Evolutionary conservation across 2,113 vertebrate species (phyloP).

Genomic region (Alosa alosa): DNA sequence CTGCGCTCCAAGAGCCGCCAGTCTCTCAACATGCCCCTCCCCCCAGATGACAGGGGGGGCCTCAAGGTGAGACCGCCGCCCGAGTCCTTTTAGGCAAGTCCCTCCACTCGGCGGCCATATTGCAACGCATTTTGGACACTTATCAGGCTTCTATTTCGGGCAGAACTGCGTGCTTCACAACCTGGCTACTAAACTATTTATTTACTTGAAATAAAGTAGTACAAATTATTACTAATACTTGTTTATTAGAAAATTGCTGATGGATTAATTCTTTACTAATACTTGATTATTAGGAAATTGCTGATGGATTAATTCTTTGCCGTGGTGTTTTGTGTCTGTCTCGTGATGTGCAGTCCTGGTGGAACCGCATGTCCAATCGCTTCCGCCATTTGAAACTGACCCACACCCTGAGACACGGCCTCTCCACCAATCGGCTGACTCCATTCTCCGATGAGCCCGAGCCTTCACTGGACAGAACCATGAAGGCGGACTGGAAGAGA

Average conservation of each 20-base stretch:
- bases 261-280: too few species aligned
- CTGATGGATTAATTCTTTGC: neutral
- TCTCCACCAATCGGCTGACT: constrained; percentile 81
- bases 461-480: constrained; percentile 79
- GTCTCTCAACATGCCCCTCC: constrained; percentile 76
- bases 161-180: too few species aligned
- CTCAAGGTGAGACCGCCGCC: constrained; percentile 77
- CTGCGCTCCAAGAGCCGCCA: constrained; percentile 76
- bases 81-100: too few species aligned
- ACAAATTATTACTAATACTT: too few species aligned
- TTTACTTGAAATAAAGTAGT: too few species aligned
- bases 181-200: too few species aligned
- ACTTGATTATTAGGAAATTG: neutral
- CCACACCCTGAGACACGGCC: constrained; percentile 87
- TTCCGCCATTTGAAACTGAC: constrained; percentile 94
- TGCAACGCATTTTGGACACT: too few species aligned
- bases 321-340: neutral
- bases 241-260: too few species aligned
- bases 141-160: too few species aligned
- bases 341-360: constrained; percentile 83
- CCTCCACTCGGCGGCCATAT: neutral
- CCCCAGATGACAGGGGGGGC: constrained; percentile 90
- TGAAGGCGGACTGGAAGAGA: constrained; percentile 72
- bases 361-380: constrained; percentile 97
- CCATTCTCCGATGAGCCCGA: constrained; percentile 81